phyloP scores from a whole-genome alignment of 2,113 vertebrate species.

The Brachypteracias leptosomus region DNA sequence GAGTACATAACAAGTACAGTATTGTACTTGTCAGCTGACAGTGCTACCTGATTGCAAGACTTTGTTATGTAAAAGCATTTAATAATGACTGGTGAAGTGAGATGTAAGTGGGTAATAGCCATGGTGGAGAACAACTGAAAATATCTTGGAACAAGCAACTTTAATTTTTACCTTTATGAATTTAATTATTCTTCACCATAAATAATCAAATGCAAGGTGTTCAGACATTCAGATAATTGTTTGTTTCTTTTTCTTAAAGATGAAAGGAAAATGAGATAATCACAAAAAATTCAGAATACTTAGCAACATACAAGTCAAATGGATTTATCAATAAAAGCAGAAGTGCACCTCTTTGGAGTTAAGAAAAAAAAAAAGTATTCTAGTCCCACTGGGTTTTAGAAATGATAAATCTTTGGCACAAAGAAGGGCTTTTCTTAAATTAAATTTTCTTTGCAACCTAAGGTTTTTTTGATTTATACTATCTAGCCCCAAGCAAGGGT shows the following conservation, averaged over 20 bases:
- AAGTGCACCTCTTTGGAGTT: not conserved
- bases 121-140: not conserved
- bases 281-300: not conserved
- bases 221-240: not conserved
- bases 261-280: not conserved
- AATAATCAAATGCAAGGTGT: not conserved
- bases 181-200: not conserved
- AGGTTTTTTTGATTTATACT: slow-evolving; percentile 66
- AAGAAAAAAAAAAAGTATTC: not conserved
- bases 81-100: not conserved
- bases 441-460: slow-evolving; percentile 64
- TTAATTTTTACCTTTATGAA: not conserved
- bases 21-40: not conserved
- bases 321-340: not conserved
- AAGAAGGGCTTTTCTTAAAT: slow-evolving; percentile 50
- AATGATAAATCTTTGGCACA: slow-evolving; percentile 62
- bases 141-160: not conserved
- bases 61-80: not conserved
- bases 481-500: slow-evolving; percentile 53
- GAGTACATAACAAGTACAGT: not conserved
- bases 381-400: slow-evolving; percentile 21
- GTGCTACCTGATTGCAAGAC: not conserved
- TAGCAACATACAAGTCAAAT: not conserved
- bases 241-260: not conserved
- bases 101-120: not conserved